A percentile compares a stretch with the other conserved stretches of the same genome.
phyloP scores from a whole-genome alignment of 2,113 vertebrate species.

The Sitta europaea region DNA sequence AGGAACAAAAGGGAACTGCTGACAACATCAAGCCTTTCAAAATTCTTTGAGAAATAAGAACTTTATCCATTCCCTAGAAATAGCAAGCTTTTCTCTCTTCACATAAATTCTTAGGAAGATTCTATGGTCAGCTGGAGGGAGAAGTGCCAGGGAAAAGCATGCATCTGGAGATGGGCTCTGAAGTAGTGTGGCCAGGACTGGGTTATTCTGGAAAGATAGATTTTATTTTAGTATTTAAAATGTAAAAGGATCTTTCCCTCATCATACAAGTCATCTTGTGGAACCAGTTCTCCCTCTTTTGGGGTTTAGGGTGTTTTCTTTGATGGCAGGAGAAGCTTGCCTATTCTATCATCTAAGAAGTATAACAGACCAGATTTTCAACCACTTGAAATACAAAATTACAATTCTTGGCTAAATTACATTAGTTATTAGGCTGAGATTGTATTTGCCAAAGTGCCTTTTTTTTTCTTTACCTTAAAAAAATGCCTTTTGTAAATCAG shows the following conservation, averaged over 20 bases:
- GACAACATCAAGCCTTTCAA: neutral
- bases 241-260: neutral
- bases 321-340: neutral
- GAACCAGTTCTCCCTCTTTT: neutral
- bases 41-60: neutral
- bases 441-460: neutral
- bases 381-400: neutral
- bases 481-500: neutral
- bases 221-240: neutral
- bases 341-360: neutral
- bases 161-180: neutral
- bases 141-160: neutral
- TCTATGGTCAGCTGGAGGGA: neutral
- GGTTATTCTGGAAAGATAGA: neutral
- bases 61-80: neutral
- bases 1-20: neutral
- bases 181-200: neutral
- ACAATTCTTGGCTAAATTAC: neutral
- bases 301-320: neutral
- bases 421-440: neutral
- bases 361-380: neutral
- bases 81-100: neutral
- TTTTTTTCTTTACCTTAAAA: neutral
- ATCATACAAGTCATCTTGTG: neutral
- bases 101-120: neutral